Conservation (phyloP, 2,797 vertebrate species). For the Etheostoma perlongum region DNA sequence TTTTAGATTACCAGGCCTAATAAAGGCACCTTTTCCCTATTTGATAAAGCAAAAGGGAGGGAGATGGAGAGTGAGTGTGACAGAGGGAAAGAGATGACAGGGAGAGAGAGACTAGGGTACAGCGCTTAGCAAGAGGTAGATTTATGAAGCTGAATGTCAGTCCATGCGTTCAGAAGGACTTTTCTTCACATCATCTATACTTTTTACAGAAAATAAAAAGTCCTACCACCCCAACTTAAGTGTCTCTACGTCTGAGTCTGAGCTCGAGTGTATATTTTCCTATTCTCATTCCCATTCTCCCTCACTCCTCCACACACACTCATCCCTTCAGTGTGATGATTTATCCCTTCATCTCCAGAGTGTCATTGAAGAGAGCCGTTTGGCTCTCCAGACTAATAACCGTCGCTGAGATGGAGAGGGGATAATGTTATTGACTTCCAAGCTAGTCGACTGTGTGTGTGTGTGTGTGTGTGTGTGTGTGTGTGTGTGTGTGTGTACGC, state of each 20-base stretch:
- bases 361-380: conserved; percentile 74
- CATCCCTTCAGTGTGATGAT: conserved; percentile 64
- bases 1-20: conserved; percentile 65
- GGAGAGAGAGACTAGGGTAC: conserved; percentile 6
- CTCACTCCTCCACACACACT: conserved; percentile 35
- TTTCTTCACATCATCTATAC: conserved; percentile 42
- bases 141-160: conserved; percentile 42
- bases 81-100: background rate
- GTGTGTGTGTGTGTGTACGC: conserved; percentile 21
- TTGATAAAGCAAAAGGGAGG: conserved; percentile 49
- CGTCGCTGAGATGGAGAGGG: conserved; percentile 61
- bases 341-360: conserved; percentile 75
- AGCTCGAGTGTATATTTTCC: conserved; percentile 31
- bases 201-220: conserved; percentile 23
- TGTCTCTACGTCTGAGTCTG: conserved; percentile 13
- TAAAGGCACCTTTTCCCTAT: conserved; percentile 59
- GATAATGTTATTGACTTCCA: conserved; percentile 77
- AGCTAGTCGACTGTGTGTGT: conserved; percentile 32
- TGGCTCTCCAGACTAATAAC: conserved; percentile 77
- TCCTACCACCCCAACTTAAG: conserved; percentile 41
- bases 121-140: conserved; percentile 10
- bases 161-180: conserved; percentile 18
- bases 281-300: conserved; percentile 45
- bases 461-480: background rate
- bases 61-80: conserved; percentile 30